These are phyloP conservation scores for Darevskia nairensis DNA, from an alignment of 2,797 vertebrate species.

Conservation along the genomic window DNA sequence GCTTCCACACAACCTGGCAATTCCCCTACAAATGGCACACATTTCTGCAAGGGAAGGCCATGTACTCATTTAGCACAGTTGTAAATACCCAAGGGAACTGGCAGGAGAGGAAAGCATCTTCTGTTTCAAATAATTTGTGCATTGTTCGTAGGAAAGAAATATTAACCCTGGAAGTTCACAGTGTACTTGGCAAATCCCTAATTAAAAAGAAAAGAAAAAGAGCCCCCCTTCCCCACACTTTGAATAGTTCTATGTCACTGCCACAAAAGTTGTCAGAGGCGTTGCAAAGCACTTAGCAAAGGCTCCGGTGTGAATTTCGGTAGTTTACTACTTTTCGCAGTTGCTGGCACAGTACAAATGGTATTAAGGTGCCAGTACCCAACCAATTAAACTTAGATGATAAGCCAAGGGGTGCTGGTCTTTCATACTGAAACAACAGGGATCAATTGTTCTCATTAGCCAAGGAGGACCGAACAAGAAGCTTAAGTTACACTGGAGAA, in stretches of 20 bases:
- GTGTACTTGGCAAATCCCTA: background rate
- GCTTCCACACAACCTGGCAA: background rate
- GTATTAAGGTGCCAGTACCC: slow-evolving; percentile 1
- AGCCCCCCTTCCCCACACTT: background rate
- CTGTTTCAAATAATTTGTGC: slow-evolving; percentile 20
- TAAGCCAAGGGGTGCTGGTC: slow-evolving; percentile 49
- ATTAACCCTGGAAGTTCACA: slow-evolving; percentile 7
- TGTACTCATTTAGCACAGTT: background rate
- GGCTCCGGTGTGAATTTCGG: slow-evolving; percentile 1
- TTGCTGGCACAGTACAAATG: slow-evolving; percentile 31
- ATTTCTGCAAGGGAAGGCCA: background rate
- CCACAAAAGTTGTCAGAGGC: slow-evolving; percentile 20
- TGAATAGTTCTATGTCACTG: background rate
- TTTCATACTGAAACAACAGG: slow-evolving; percentile 60
- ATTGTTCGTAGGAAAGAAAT: slow-evolving; percentile 13
- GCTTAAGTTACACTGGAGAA: slow-evolving; percentile 18
- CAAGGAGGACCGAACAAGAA: slow-evolving; percentile 29
- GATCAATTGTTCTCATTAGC: slow-evolving; percentile 65
- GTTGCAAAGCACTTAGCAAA: slow-evolving; percentile 29
- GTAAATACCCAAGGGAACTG: background rate
- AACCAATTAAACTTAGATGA: slow-evolving; percentile 46
- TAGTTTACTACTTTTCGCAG: slow-evolving; percentile 27
- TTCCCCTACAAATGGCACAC: background rate
- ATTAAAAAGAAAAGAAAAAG: background rate
- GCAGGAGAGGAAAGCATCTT: background rate